Base-by-base conservation (phyloP, 2,888 invertebrate genomes). In the Acleris sparsana region DNA sequence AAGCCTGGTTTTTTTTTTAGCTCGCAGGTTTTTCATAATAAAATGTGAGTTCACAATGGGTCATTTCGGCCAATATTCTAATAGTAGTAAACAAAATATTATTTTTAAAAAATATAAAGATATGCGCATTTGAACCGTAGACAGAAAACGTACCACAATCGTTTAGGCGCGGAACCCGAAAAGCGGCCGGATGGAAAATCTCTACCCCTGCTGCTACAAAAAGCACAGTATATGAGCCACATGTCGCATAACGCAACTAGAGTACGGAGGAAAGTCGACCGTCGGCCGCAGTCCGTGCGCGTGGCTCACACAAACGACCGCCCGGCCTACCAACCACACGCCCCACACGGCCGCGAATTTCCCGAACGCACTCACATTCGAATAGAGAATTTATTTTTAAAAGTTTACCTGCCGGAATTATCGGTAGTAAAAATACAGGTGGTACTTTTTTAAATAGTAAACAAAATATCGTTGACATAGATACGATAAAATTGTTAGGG, bases 271-370 rank as follows among this genome's bases (percentile, higher is more conserved):
- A 62, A 66, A 62, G 66, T 57, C 66, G 53, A 33, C 20, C 71
- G 70, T 68, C 71, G 69, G 67, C 82, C 80, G 78, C 84, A 86
- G 83, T 85, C 79, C 72, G 72, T 77, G 78, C 82, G 81, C 82
- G 79, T 80, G 79, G 71, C 63, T 69, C 63, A 18, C 17, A 66
- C 46, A 56, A 52, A 46, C 59, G 55, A 64, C 33, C 57, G 62
- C 62, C 39, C n/a, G 53, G 51, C 67, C 60, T 51, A 52, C 48
- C 60, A 33, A 51, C 48, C 25, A 20, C 52, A 53, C 57, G 20
- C 43, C 43, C 48, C 25, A 20, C 52, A 53, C 57, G n/a, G 43
- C 43, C 58, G 65, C 65, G 56, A 56, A 55, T 62, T 68, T 68
- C 55, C 68, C 62, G 46, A 57, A 60, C 62, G 25, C 48, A 59